Conservation (phyloP, 2,888 invertebrate species). For the Drosophila emarginata region DNA sequence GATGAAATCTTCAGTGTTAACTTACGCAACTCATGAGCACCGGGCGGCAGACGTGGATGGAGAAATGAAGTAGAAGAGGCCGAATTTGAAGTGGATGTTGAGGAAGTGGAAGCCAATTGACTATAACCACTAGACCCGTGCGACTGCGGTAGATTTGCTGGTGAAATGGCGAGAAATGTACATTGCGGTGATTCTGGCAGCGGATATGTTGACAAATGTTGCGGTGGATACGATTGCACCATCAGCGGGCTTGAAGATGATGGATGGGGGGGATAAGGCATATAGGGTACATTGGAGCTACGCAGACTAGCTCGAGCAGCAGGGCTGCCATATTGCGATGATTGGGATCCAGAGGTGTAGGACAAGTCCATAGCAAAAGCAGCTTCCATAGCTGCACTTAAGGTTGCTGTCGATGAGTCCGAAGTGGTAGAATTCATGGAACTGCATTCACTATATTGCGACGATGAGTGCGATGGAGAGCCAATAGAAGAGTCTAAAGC, state of each 20-base stretch:
- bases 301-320: slow-evolving; percentile 74
- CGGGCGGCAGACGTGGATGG: slow-evolving; percentile 48
- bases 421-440: slow-evolving; percentile 80
- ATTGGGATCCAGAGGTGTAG: slow-evolving; percentile 71
- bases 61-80: slow-evolving; percentile 49
- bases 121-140: slow-evolving; percentile 51
- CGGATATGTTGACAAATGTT: slow-evolving; percentile 70
- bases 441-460: slow-evolving; percentile 79
- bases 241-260: slow-evolving; percentile 76
- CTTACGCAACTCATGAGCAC: slow-evolving; percentile 77
- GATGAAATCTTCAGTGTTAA: not conserved
- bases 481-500: slow-evolving; percentile 74
- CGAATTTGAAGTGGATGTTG: not conserved
- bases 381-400: slow-evolving; percentile 78
- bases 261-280: slow-evolving; percentile 61
- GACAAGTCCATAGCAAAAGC: slow-evolving; percentile 54
- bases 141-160: slow-evolving; percentile 34
- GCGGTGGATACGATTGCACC: slow-evolving; percentile 81
- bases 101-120: slow-evolving; percentile 72
- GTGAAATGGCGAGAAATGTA: slow-evolving; percentile 57
- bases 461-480: slow-evolving; percentile 80
- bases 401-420: slow-evolving; percentile 78
- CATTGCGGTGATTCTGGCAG: slow-evolving; percentile 74
- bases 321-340: slow-evolving; percentile 76
- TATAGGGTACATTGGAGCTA: slow-evolving; percentile 75